Conservation (phyloP, 2,113 vertebrate species). For the Syrrhaptes paradoxus region DNA sequence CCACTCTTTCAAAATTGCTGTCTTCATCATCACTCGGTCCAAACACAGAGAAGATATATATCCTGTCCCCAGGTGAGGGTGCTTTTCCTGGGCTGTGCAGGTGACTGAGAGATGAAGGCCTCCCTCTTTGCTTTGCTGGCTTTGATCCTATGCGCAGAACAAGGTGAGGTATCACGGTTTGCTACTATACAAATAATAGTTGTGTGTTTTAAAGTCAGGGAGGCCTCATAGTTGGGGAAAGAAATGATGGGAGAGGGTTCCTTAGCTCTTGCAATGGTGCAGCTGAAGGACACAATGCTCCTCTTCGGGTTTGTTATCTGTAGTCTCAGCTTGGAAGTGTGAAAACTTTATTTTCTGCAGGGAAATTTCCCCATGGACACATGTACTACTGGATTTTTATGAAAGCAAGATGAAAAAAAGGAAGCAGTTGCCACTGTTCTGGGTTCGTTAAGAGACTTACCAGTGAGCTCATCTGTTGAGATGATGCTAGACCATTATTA, state of each 20-base stretch:
- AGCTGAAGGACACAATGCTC: background rate
- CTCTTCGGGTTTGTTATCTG: background rate
- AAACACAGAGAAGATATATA: conserved; percentile 36
- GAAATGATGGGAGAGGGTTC: background rate
- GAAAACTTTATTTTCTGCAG: accelerated
- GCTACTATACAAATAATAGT: background rate
- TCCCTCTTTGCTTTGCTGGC: background rate
- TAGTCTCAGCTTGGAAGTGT: background rate
- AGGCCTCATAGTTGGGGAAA: accelerated
- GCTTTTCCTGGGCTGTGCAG: conserved; percentile 3
- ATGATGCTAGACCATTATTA: background rate
- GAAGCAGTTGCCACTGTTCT: background rate
- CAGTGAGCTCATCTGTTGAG: background rate
- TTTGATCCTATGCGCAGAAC: background rate
- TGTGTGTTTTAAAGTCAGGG: background rate
- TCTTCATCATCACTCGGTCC: conserved; percentile 14
- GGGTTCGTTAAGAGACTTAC: background rate
- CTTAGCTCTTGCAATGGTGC: background rate
- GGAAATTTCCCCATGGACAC: background rate
- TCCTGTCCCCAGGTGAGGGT: conserved; percentile 42
- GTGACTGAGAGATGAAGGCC: conserved; percentile 17
- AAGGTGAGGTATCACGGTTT: background rate
- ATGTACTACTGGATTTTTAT: background rate
- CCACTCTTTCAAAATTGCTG: conserved; percentile 54
- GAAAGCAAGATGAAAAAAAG: background rate